Evolutionary conservation across 2,888 invertebrate genomes (phyloP), one percentile per base, ranked within the genome.

Genomic region (Microchrysa polita): DNA sequence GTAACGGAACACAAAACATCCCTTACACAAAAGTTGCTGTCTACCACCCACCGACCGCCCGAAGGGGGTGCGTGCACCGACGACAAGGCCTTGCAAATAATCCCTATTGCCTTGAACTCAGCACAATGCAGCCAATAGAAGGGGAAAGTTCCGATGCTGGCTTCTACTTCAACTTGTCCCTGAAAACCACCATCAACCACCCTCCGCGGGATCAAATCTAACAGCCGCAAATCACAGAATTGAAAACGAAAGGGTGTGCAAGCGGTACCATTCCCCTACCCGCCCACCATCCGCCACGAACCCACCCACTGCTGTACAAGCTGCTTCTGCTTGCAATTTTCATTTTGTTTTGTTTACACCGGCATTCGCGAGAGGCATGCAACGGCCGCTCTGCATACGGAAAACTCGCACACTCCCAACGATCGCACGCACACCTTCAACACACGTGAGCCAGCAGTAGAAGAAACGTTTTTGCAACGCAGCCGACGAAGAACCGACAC

Each of bases 1-100:
- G 87, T 87, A 88, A 87, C 87, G 87, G 87, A 7, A 86, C 86
- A 86, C 86, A 86, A 86, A 87, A 87, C n/a, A 59, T 59, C 2
- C 12, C 14, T 18, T 44, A 7, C 57, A 34, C 27, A 34, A 34
- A n/a, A 34, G 2, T 34, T 34, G 27, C 7, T 7, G 27, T 34
- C 27, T 34, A 34, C 27, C 27, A 1, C 55, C 55, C 55, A 34
- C 27, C 27, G 0, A 16, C 55, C 55, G 9, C 55, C 18, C 1
- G 55, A 16, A 48, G 48, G 12, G 48, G 48, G 12, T 18, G 20
- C 22, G 23, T 57, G 20, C 22, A 59, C 23, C 1, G n/a, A 14
- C 1, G 59, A n/a, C n/a, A n/a, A 22, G 12, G 63, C 63, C 60
- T 60, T 60, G 60, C 2, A 63, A 16, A 9, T 5, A 20, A 61